Evolutionary conservation across 2,113 vertebrate genomes (phyloP), one percentile per base, ranked within the genome.

Genomic region (Rhynchopsitta pachyrhyncha): DNA sequence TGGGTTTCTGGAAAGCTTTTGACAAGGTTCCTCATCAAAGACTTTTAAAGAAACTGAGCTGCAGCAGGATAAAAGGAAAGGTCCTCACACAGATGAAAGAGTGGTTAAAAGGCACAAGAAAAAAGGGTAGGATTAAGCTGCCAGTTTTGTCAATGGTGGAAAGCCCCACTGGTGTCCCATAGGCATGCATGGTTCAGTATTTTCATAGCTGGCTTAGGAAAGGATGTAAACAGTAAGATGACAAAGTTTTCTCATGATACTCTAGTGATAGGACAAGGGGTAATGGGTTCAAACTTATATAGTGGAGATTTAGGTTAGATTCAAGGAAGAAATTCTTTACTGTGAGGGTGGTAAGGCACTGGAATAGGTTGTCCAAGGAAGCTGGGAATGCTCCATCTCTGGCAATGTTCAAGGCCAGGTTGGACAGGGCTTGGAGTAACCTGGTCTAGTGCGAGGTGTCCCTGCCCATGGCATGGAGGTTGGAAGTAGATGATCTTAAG

Each of bases 21-120:
- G 90, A 85, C 47, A 73, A 94, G 35, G 52, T 93, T 95, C 93
- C 75, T 93, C 90, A 94, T 96, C 79, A 95, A 96, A 93, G 88
- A 76, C 47, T 90, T 94, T 75, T 44, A 80, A 92, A 82, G 79
- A 62, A 90, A 88, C 62, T 79, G 85, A 95, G n/a, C n/a, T 85
- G 17, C 39, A 79, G 73, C 17, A 66, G 44, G 79, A 93, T 96
- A 62, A 95, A 95, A 94, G 53, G 27, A 85, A 85, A 92, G 39
- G 90, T 92, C 67, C 82, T 93, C 82, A 41, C 44, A 86, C 16
- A 94, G 67, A 95, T 93, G 82, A 97, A 96, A 95, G 90, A 88
- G 24, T 62, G 67, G 25, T 86, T 93, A 85, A 96, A 96, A 95
- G 24, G 31, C 63, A 85, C 7, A 86, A 84, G 71, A 93, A 94